Percentiles rank a stretch among this genome's conserved stretches.
phyloP scores from a whole-genome alignment of 2,113 vertebrate genomes.

The Bos taurus region ARS-UCD2.0 NC_037357.1:55117001-55117500 shows the following conservation, averaged over 20 bases:
- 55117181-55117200: background rate
- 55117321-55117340: background rate
- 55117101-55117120: background rate
- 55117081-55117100: background rate
- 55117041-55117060: background rate
- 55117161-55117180: background rate
- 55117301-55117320: background rate
- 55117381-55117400: background rate
- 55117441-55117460: background rate
- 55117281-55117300: background rate
- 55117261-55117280: background rate
- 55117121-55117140: background rate
- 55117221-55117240: background rate
- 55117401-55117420: background rate
- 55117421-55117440: background rate
- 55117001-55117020: constrained; percentile 3
- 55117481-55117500: background rate
- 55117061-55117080: background rate
- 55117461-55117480: background rate
- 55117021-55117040: background rate
- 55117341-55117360: background rate
- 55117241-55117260: background rate
- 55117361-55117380: background rate
- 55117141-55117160: background rate
- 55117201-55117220: background rate